A percentile compares a stretch with the other conserved stretches of the same genome.
Evolutionary conservation across 2,888 invertebrate species (phyloP).

Genomic region (Labia minor): DNA sequence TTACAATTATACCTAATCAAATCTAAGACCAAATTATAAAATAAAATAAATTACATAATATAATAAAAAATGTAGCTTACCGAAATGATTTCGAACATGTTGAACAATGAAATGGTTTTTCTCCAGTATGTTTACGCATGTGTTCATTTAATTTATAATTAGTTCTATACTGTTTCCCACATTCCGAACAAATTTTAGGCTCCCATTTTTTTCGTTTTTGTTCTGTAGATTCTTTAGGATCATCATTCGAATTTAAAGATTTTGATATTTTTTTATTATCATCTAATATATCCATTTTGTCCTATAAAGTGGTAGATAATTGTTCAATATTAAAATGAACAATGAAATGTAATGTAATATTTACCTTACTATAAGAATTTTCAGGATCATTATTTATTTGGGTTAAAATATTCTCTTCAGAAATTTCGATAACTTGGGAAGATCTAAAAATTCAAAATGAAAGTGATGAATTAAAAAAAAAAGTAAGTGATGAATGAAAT

Average conservation of each 20-base stretch:
- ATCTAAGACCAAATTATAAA: background rate
- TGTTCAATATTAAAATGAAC: background rate
- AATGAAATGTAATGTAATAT: background rate
- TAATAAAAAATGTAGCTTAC: background rate
- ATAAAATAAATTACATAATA: background rate
- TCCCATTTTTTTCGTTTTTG: conserved; percentile 22
- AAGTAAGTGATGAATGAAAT: too few species aligned
- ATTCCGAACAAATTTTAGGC: conserved; percentile 43
- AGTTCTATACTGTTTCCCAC: conserved; percentile 46
- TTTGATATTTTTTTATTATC: background rate
- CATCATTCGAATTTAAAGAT: background rate
- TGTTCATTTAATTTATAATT: conserved; percentile 41
- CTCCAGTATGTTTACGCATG: conserved; percentile 48
- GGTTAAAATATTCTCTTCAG: background rate
- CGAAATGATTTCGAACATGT: conserved; percentile 45
- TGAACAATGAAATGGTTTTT: conserved; percentile 45
- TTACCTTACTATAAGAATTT: background rate
- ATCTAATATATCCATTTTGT: background rate
- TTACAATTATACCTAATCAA: background rate
- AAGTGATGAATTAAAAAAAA: too few species aligned
- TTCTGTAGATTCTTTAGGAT: background rate
- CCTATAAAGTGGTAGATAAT: too few species aligned
- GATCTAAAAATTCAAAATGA: too few species aligned
- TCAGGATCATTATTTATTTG: background rate
- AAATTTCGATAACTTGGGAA: too few species aligned